Conservation (phyloP, 2,113 vertebrate species). For the Hippoglossus stenolepis region DNA sequence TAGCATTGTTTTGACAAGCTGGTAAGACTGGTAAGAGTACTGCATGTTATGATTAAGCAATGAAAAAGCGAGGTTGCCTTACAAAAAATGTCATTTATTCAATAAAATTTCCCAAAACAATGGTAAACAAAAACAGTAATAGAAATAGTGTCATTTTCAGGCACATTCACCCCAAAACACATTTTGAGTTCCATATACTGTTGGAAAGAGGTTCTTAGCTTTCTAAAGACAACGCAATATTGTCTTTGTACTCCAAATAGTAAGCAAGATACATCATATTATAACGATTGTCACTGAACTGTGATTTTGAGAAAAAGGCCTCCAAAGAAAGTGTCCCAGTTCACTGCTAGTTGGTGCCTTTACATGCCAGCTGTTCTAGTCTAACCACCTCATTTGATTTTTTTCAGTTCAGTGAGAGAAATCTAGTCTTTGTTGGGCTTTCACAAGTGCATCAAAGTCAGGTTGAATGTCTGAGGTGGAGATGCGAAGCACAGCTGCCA, state of each 20-base stretch:
- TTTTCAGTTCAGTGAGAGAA: constrained; percentile 13
- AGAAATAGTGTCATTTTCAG: background rate
- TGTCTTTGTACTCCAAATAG: background rate
- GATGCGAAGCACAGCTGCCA: background rate
- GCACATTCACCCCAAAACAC: background rate
- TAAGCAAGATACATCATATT: background rate
- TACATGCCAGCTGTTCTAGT: no score
- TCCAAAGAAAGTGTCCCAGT: no score
- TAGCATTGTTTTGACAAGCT: background rate
- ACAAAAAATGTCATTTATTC: background rate
- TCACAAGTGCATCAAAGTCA: background rate
- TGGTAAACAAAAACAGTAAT: background rate
- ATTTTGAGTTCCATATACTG: background rate
- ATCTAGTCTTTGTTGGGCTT: constrained; percentile 6
- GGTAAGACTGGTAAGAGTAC: background rate
- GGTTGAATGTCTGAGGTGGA: constrained; percentile 14
- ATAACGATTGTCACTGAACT: no score
- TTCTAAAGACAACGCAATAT: background rate
- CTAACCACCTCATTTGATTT: no score
- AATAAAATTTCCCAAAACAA: background rate
- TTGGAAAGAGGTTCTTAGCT: background rate
- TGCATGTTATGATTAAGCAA: background rate
- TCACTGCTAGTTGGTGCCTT: no score
- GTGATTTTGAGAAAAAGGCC: no score
- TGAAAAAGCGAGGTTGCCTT: background rate